These are phyloP conservation scores for Cantharis rufa DNA, from an alignment of 2,888 invertebrate species.

Conservation along the genomic window DNA sequence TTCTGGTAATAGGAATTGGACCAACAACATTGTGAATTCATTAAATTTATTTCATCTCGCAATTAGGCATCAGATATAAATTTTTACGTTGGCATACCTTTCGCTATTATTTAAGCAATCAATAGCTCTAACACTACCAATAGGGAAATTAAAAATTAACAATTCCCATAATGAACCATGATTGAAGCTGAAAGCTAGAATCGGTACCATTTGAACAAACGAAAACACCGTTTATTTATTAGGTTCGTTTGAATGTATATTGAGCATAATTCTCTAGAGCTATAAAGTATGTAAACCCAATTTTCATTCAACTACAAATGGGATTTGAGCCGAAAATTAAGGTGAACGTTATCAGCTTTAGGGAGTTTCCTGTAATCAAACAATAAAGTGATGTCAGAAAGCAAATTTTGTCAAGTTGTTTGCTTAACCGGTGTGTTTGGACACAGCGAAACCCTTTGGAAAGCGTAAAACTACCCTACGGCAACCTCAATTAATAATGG, in stretches of 20 bases:
- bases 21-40: neutral
- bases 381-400: slow-evolving; percentile 29
- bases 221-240: slow-evolving; percentile 21
- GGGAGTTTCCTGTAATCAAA: slow-evolving; percentile 23
- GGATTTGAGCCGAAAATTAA: slow-evolving; percentile 21
- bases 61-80: neutral
- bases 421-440: slow-evolving; percentile 19
- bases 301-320: slow-evolving; percentile 17
- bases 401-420: slow-evolving; percentile 27
- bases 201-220: slow-evolving; percentile 10
- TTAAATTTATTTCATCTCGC: neutral
- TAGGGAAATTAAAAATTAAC: slow-evolving; percentile 9
- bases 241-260: slow-evolving; percentile 5
- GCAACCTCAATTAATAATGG: slow-evolving; percentile 36
- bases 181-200: slow-evolving; percentile 3
- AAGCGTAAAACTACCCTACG: slow-evolving; percentile 29
- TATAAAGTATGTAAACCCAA: slow-evolving; percentile 24
- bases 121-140: neutral
- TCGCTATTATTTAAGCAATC: neutral
- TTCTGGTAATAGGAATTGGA: neutral
- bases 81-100: neutral
- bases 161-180: neutral
- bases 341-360: slow-evolving; percentile 22
- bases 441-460: slow-evolving; percentile 27
- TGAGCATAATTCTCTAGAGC: slow-evolving; percentile 12